Evolutionary conservation across 2,113 vertebrate species (phyloP).

Genomic region (Canis aureus): DNA sequence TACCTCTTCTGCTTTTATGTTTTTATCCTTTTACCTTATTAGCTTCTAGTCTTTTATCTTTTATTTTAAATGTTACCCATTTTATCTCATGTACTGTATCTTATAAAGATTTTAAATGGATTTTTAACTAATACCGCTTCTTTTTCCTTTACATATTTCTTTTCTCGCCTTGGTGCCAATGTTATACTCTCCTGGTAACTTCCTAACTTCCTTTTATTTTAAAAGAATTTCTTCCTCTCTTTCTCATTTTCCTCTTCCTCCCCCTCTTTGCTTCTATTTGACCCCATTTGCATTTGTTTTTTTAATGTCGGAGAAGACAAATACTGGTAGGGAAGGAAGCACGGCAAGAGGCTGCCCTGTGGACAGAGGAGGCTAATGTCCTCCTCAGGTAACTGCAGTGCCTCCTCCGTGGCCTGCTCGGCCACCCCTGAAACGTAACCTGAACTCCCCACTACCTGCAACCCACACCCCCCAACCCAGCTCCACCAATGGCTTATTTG

Average conservation of each 20-base stretch:
- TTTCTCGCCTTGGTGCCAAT: background rate
- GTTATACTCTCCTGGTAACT: background rate
- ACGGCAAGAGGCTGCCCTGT: background rate
- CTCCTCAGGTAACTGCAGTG: too few species aligned
- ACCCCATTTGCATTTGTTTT: background rate
- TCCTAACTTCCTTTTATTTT: background rate
- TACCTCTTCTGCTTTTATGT: background rate
- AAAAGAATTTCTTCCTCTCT: background rate
- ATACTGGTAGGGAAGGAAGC: background rate
- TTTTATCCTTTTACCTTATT: conserved; percentile 28
- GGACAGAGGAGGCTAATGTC: background rate
- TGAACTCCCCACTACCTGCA: background rate
- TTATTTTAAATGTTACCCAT: conserved; percentile 27
- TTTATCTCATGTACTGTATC: conserved; percentile 15
- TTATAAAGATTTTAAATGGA: background rate
- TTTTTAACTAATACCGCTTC: background rate
- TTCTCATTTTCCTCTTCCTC: background rate
- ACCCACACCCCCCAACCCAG: background rate
- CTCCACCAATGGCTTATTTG: background rate
- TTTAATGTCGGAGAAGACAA: conserved; percentile 6
- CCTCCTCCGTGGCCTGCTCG: background rate
- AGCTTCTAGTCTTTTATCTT: background rate
- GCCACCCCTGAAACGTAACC: background rate
- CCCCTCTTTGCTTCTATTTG: background rate
- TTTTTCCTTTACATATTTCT: background rate